Evolutionary conservation across 37 sponge, comb jelly and placozoan species (phyloP).

Genomic region (Beroe ovata): DNA sequence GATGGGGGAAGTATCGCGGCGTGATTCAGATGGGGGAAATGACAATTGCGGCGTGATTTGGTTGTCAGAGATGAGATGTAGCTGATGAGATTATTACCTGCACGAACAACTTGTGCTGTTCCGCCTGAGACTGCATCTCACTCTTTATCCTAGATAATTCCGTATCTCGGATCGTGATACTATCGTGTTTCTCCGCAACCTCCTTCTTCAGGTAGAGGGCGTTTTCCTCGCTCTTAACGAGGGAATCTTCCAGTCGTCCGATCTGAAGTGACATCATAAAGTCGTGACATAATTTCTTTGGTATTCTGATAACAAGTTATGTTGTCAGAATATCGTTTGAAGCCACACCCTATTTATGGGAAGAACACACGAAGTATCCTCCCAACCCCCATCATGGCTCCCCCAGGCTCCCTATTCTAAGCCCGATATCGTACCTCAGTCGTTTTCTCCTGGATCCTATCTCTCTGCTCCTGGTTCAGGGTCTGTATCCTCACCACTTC

Average conservation of each 20-base stretch:
- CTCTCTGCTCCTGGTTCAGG: conserved; percentile 61
- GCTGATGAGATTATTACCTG: too few relatives aligned
- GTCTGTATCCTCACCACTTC: conserved; percentile 60
- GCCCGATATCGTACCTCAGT: conserved; percentile 13
- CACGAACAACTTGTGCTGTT: conserved; percentile 49
- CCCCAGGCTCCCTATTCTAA: too few relatives aligned
- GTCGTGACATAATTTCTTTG: not conserved
- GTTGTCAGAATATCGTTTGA: too few relatives aligned
- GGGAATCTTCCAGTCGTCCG: not conserved
- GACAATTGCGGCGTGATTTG: too few relatives aligned
- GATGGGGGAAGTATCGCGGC: too few relatives aligned
- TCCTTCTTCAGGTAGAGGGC: not conserved
- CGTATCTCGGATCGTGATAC: not conserved
- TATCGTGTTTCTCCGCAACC: not conserved
- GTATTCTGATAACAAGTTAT: too few relatives aligned
- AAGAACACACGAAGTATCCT: too few relatives aligned
- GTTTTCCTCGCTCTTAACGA: conserved; percentile 48
- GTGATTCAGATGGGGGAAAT: too few relatives aligned
- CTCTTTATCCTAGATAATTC: conserved; percentile 24
- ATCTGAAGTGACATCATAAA: conserved; percentile 3
- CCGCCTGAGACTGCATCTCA: conserved; percentile 23
- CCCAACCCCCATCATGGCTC: too few relatives aligned
- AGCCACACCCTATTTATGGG: too few relatives aligned
- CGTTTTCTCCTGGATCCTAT: conserved; percentile 47
- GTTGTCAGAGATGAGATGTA: too few relatives aligned